Evolutionary conservation across 2,888 invertebrate species (phyloP).

Genomic region (Bembecia ichneumoniformis): DNA sequence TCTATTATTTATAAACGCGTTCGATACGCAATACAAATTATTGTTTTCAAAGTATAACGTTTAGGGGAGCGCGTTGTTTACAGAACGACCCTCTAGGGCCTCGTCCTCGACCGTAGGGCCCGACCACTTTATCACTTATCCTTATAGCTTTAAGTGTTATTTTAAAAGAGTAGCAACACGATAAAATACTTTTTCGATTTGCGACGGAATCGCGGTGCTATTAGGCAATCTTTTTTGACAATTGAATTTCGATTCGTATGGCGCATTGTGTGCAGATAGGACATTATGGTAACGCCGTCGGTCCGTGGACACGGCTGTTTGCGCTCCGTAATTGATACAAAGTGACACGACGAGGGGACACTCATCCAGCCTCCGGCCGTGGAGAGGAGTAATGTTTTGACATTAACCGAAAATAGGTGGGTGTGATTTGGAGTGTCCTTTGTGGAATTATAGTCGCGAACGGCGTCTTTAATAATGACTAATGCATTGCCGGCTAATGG

Average conservation of each 20-base stretch:
- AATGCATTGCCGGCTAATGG: slow-evolving; percentile 69
- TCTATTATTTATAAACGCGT: slow-evolving; percentile 71
- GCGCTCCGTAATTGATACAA: slow-evolving; percentile 71
- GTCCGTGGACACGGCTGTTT: slow-evolving; percentile 53
- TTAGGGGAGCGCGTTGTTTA: slow-evolving; percentile 70
- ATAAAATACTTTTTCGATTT: slow-evolving; percentile 49
- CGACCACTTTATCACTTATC: slow-evolving; percentile 43
- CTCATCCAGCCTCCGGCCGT: slow-evolving; percentile 54
- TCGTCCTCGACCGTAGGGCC: slow-evolving; percentile 22
- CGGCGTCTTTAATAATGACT: slow-evolving; percentile 70
- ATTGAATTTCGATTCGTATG: slow-evolving; percentile 65
- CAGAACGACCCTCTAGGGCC: slow-evolving; percentile 59
- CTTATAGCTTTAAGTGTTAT: slow-evolving; percentile 34
- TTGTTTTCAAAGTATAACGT: slow-evolving; percentile 74
- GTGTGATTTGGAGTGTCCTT: slow-evolving; percentile 73
- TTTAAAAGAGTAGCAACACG: slow-evolving; percentile 22
- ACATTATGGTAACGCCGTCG: slow-evolving; percentile 34
- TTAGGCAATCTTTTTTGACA: slow-evolving; percentile 66
- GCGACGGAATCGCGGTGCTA: slow-evolving; percentile 42
- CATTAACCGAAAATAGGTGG: slow-evolving; percentile 66
- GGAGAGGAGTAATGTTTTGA: slow-evolving; percentile 64
- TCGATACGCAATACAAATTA: slow-evolving; percentile 74
- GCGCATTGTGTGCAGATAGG: slow-evolving; percentile 51
- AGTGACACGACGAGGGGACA: slow-evolving; percentile 67
- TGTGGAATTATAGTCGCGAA: slow-evolving; percentile 70